phyloP scores from a whole-genome alignment of 2,797 vertebrate species.

The Acridotheres tristis region DNA sequence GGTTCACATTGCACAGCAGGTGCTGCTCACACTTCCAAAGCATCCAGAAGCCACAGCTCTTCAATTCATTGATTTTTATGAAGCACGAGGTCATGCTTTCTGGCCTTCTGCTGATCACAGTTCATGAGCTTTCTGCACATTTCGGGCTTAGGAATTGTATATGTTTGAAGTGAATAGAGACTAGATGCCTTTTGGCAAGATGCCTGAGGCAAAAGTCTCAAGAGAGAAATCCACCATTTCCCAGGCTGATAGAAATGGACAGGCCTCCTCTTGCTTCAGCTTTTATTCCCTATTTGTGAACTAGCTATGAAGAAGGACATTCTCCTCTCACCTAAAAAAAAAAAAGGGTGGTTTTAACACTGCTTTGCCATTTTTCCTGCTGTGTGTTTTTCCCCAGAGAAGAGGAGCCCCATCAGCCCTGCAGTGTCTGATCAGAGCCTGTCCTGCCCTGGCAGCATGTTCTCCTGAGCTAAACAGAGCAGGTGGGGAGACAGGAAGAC shows the following conservation, averaged over 20 bases:
- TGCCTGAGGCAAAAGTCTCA: not conserved
- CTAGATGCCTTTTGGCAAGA: slow-evolving; percentile 19
- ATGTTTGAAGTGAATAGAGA: not conserved
- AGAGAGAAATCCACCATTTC: slow-evolving; percentile 10
- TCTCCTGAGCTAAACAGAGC: not conserved
- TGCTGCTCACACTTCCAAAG: not conserved
- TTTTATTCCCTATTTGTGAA: not conserved
- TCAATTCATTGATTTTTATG: not conserved
- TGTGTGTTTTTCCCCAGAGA: not conserved
- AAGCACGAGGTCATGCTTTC: not conserved
- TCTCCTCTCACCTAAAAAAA: not conserved
- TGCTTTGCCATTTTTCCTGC: not conserved
- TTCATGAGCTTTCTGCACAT: not conserved
- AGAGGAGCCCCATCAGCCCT: not conserved
- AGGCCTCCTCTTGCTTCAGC: not conserved
- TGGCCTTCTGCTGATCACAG: slow-evolving; percentile 15
- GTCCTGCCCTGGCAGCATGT: not conserved
- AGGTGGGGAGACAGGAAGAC: not conserved
- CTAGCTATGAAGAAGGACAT: not conserved
- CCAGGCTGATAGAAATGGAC: not conserved
- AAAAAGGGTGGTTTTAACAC: not conserved
- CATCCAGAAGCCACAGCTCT: not conserved
- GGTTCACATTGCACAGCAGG: not conserved
- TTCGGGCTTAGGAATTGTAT: not conserved
- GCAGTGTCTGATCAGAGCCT: not conserved